Evolutionary conservation across 64 coral and sea anemone species (phyloP).

Genomic region (Montipora efflorescens): DNA sequence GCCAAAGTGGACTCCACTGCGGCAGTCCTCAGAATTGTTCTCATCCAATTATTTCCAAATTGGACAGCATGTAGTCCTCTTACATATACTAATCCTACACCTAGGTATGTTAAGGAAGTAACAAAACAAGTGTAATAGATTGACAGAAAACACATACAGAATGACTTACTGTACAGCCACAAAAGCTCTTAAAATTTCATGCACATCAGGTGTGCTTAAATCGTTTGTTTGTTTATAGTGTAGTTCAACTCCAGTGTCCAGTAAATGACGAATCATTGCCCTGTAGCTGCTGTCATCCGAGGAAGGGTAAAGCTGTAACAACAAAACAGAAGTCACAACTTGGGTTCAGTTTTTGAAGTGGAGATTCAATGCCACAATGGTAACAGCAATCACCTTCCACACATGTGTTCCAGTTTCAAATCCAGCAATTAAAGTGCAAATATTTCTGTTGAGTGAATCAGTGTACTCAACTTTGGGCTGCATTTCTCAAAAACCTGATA

Average conservation of each 20-base stretch:
- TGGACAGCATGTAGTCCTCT: too few relatives aligned
- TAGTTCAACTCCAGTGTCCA: conserved; percentile 9
- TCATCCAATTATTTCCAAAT: too few relatives aligned
- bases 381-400: too few relatives aligned
- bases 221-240: background rate
- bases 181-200: conserved; percentile 28
- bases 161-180: background rate
- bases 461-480: background rate
- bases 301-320: conserved; percentile 56
- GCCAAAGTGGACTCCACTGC: too few relatives aligned
- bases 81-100: too few relatives aligned
- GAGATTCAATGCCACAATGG: too few relatives aligned
- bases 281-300: conserved; percentile 2
- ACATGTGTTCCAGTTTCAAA: too few relatives aligned
- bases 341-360: background rate
- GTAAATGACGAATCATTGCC: background rate
- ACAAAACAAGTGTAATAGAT: too few relatives aligned
- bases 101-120: too few relatives aligned
- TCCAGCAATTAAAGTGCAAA: too few relatives aligned
- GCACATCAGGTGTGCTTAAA: conserved; percentile 13
- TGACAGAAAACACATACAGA: background rate
- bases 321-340: background rate
- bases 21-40: too few relatives aligned
- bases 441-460: background rate
- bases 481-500: too few relatives aligned